Base-by-base conservation (phyloP, 2,888 invertebrate genomes). In the Ischnura elegans region DNA sequence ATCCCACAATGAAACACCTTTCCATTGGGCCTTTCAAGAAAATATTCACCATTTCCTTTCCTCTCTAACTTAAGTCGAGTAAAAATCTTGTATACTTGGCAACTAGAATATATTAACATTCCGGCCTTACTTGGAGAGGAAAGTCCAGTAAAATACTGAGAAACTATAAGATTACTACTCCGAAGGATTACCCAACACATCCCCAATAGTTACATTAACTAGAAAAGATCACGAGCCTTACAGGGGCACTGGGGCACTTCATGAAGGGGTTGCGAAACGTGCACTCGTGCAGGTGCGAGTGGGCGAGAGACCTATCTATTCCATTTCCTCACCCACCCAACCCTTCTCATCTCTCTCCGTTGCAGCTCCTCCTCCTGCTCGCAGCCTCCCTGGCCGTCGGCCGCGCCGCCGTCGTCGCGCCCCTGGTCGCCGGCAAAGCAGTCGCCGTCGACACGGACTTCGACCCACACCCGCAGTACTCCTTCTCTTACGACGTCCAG, bases 401-500 rank as follows among this genome's bases (percentile, higher is more conserved):
- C 61, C 51, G 76, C 10, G 66, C 84, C 61, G 46, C 43, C 85
- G 85, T 86, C 29, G 93, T 93, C 87, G 90, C 66, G 93, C 94
- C 94, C 94, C 51, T 93, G 45, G 94, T 94, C 47, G 29, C 36
- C n/a, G 93, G 87, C 43, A 87, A 29, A 5, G 47, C 93, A 46
- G 46, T 66, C 66, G 87, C 93, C 87, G 61, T 93, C 93, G 87
- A 94, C 86, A 93, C 93, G 42, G 94, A 93, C 51, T 93, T 87
- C 94, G 94, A 94, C 87, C 93, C 90, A 6, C 47, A 93, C 51
- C 90, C 94, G 21, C 93, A 93, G 51, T 90, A 94, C 93, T 76
- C 95, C 94, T 94, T 94, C 94, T 94, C 94, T 87, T 93, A 94
- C 55, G 93, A 93, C 87, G 93, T 94, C 66, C 87, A 93, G 87